Conservation (phyloP, 2,797 vertebrate genomes). For the Clamator glandarius region DNA sequence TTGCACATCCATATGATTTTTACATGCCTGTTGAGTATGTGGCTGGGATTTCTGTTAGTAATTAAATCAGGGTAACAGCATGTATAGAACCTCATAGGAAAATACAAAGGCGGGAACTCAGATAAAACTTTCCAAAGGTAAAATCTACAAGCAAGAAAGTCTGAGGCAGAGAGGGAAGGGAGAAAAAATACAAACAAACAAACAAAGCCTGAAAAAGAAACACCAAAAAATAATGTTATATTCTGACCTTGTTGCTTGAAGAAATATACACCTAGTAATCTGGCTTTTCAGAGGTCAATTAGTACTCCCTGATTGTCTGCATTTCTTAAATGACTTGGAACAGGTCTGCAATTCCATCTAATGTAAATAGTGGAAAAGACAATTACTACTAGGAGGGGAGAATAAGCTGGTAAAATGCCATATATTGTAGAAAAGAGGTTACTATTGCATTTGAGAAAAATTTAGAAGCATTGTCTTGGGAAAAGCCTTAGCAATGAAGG, state of each 20-base stretch:
- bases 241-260: neutral
- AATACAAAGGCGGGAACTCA: neutral
- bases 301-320: neutral
- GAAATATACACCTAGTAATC: neutral
- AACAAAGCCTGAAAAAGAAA: neutral
- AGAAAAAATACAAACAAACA: neutral
- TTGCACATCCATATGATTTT: neutral
- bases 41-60: neutral
- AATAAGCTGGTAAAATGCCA: neutral
- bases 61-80: neutral
- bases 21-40: neutral
- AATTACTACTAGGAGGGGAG: neutral
- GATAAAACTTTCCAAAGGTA: neutral
- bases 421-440: neutral
- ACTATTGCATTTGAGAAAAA: neutral
- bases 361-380: neutral
- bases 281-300: fast-evolving
- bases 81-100: neutral
- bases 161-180: no score
- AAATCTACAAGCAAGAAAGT: neutral
- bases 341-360: neutral
- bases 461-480: neutral
- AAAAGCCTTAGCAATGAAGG: neutral
- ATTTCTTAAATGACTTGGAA: neutral
- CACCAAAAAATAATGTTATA: neutral